A percentile compares a stretch with the other conserved stretches of the same genome.
Conservation (phyloP, 1,140 invertebrate species). For the Leptinotarsa undecemlineata region DNA sequence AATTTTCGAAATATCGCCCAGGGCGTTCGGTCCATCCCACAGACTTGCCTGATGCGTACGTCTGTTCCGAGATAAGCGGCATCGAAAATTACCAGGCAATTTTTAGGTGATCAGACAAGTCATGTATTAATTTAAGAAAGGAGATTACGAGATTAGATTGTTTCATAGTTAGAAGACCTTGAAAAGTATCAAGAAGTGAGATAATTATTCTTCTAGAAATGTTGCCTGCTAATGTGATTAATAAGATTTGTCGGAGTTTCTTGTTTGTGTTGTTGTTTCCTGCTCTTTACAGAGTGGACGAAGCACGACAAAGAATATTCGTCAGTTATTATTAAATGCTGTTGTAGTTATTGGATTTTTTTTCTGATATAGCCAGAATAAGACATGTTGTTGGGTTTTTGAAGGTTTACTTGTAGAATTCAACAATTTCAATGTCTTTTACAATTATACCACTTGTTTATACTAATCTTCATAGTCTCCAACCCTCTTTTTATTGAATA, state of each 20-base stretch:
- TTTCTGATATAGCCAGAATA: too few relatives aligned
- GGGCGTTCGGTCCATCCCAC: constrained; percentile 8
- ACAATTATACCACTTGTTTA: too few relatives aligned
- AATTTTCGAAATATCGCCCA: neutral
- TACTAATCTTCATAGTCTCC: too few relatives aligned
- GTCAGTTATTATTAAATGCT: too few relatives aligned
- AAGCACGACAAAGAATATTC: neutral
- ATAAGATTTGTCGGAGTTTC: constrained; percentile 17
- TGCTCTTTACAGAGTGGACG: neutral
- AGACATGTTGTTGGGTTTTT: too few relatives aligned
- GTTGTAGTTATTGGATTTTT: too few relatives aligned
- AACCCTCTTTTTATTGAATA: too few relatives aligned
- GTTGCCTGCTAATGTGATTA: constrained; percentile 18
- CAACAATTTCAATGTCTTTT: too few relatives aligned
- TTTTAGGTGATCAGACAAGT: constrained; percentile 28
- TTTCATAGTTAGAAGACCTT: constrained; percentile 22
- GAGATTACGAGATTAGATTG: constrained; percentile 27
- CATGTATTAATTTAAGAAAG: constrained; percentile 25
- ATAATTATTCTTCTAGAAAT: constrained; percentile 23
- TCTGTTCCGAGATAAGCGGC: neutral
- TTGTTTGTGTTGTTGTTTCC: constrained; percentile 10
- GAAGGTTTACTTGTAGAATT: too few relatives aligned
- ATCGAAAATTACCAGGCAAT: constrained; percentile 25
- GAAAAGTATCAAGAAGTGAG: constrained; percentile 25
- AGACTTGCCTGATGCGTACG: constrained; percentile 2